These are phyloP conservation scores for Cinara cedri DNA, from an alignment of 2,888 invertebrate genomes.

Conservation along the genomic window DNA sequence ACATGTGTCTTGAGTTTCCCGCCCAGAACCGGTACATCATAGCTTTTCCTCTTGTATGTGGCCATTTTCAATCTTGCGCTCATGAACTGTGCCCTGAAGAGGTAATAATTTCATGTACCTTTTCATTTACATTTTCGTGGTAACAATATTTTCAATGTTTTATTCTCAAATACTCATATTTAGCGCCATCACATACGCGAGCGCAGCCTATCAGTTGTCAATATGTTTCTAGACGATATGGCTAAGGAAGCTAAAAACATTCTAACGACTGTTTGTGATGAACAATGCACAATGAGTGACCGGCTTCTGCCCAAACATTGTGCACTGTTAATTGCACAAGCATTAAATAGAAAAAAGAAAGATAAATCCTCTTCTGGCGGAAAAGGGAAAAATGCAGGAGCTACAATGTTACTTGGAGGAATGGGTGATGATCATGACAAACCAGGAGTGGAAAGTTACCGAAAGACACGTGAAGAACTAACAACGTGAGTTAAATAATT, in stretches of 20 bases:
- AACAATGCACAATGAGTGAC: conserved; percentile 96
- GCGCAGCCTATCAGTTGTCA: conserved; percentile 92
- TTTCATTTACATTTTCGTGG: no score
- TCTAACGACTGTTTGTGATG: conserved; percentile 97
- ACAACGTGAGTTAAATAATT: conserved; percentile 71
- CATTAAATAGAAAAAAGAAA: conserved; percentile 88
- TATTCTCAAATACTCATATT: neutral
- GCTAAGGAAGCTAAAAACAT: conserved; percentile 98
- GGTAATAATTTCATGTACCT: conserved; percentile 61
- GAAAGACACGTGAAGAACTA: conserved; percentile 93
- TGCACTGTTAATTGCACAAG: conserved; percentile 85
- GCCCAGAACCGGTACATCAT: conserved; percentile 98
- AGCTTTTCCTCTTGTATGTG: conserved; percentile 96
- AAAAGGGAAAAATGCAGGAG: conserved; percentile 63
- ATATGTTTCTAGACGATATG: conserved; percentile 98
- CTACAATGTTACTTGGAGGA: conserved; percentile 37
- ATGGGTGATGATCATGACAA: conserved; percentile 79
- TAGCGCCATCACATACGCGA: conserved; percentile 92
- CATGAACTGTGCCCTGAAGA: conserved; percentile 99
- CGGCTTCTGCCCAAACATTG: conserved; percentile 93
- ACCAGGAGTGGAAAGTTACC: conserved; percentile 94
- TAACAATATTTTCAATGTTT: no score
- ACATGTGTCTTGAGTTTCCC: conserved; percentile 98
- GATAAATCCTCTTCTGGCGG: conserved; percentile 89
- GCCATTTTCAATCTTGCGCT: conserved; percentile 96